Evolutionary conservation across 2,797 vertebrate genomes (phyloP), one percentile per base, ranked within the genome.

Genomic region (Malacoctenus gilli): DNA sequence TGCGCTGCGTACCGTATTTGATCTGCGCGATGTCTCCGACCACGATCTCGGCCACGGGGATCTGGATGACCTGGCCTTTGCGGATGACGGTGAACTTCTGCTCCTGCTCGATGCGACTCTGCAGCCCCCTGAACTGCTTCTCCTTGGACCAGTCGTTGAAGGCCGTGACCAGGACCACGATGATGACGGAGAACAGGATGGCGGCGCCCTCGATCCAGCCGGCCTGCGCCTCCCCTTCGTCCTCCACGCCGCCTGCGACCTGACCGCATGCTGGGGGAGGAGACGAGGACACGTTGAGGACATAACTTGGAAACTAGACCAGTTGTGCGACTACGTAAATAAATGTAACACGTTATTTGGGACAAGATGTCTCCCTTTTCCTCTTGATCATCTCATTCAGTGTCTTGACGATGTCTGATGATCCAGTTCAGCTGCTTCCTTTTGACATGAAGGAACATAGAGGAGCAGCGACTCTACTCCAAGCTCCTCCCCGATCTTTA

Each of bases 91-190:
- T 94, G 89, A 99, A 98, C 76, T 96, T 97, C 69, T 99, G 97
- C 39, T 99, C 97, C 79, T 94, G 95, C 60, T 99, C 96, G 0
- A 99, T 99, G 67, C 95, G 96, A 69, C 88, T 97, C 91, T 99
- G 97, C 11, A 99, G 93, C 1, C 97, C 97, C 0, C 96, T 93
- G 84, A 99, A 99, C 53, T 99, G 97, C 79, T 97, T 98, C 84
- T 99, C 96, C 59, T 99, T 99, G 85, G 96, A 98, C 97, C 96
- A 99, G 30, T 99, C 96, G 0, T 98, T 98, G 83, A 99, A 99
- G 31, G 97, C 97, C 0, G 96, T 99, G 80, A 99, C 96, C 63
- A 99, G 84, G 32, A 99, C 96, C 76, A 99, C 96, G 0, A 98
- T 95, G 79, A 95, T 92, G 63, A 99, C 96, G 0, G 96, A 99